Percentiles rank a stretch among this genome's conserved stretches.
These are phyloP conservation scores for Clarias laeviceps DNA, from an alignment of 2,797 vertebrate genomes.

Conservation along the genomic window DNA sequence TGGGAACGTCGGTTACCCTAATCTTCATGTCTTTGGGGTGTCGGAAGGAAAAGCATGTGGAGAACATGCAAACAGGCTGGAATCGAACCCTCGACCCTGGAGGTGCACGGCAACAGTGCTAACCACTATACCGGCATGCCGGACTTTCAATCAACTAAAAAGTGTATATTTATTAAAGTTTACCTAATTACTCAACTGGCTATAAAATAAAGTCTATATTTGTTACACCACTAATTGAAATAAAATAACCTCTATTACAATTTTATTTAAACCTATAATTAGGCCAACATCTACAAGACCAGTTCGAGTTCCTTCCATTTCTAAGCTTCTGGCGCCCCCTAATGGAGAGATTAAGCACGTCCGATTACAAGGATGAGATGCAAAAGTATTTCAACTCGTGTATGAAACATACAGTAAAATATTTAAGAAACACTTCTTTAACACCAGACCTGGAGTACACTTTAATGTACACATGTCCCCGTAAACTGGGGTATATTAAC, in stretches of 20 bases:
- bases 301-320: neutral
- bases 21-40: no score
- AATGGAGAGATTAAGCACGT: neutral
- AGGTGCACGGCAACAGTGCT: no score
- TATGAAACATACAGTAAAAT: neutral
- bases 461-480: no score
- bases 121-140: no score
- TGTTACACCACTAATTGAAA: neutral
- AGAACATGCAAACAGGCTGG: no score
- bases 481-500: neutral
- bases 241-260: neutral
- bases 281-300: neutral
- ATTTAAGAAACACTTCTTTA: no score
- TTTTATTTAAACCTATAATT: slow-evolving; percentile 1
- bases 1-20: no score
- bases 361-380: neutral
- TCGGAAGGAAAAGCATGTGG: no score
- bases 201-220: neutral
- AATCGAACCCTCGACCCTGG: no score
- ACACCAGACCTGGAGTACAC: neutral
- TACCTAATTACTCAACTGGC: neutral
- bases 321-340: slow-evolving; percentile 26
- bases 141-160: no score
- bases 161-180: neutral
- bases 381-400: neutral